Base-by-base conservation (phyloP, 2,888 invertebrate species). In the Ditula angustiorana region DNA sequence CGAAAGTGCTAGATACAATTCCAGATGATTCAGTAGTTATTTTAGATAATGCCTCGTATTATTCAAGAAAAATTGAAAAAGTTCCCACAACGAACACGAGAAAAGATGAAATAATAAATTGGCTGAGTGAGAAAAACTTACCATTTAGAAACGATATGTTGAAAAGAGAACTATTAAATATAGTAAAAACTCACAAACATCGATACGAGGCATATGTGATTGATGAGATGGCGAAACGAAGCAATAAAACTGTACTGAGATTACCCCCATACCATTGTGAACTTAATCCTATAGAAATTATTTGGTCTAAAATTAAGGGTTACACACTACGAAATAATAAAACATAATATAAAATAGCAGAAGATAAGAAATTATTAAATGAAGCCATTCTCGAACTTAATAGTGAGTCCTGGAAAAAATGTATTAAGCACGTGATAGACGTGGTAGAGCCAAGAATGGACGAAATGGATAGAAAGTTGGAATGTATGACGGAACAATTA, bases 181-280 rank as follows among this genome's bases (percentile, higher is more conserved):
- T 53, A 24, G 53, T 35, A 13, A 23, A 35, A 24, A 53, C 23
- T n/a, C 35, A 53, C 35, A 53, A 53, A 35, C 53, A 33, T 23
- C 35, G 35, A 53, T 13, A 35, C 35, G 53, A 37, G 11, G 35
- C 35, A 23, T 35, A 21, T n/a, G 55, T 37, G 37, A 37, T 55
- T 24, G 55, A 41, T 55, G 55, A 55, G 16, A 13, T 55, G 16
- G 41, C 55, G 26, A 37, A 37, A 5, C 11, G 26, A 21, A 23
- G 46, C 57, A 57, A 57, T 46, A 8, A 44, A 16, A 44, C 10
- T 44, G 64, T 71, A 19, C 26, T 69, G 35, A 41, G 66, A 28
- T 46, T 69, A 24, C 67, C 69, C 3, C 68, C 59, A 3, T 35
- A 35, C 35, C 35, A 35, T 16, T 35, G 35, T 5, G 35, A 35